Base-by-base conservation (phyloP, 1,140 invertebrate genomes). In the Goniozus legneri region DNA sequence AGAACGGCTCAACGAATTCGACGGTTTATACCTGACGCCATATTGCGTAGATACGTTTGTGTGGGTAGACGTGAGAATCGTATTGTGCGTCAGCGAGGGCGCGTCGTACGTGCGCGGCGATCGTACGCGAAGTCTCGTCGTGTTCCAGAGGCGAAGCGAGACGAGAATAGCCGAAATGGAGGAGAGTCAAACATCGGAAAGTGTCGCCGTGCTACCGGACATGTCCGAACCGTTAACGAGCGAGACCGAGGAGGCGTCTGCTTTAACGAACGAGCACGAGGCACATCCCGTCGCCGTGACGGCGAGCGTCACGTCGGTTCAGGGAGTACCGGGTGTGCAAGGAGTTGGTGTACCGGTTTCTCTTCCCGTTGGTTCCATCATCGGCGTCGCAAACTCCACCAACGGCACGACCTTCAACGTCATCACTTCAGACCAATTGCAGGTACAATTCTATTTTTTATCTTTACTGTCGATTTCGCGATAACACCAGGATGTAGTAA, bases 381-480 rank as follows among this genome's bases (percentile, higher is more conserved):
- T 90, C 58, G 83, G 86, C 31, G 78, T 80, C 40, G 66, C 77
- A 13, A 74, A 75, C 49, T 67, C 75, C 6, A 63, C 56, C 52
- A 71, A 73, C 46, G 83, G 84, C 15, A 84, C 86, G 32, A 84
- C 88, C 20, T 91, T 89, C 71, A 91, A 90, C 76, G 87, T 91
- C 60, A 90, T 91, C 67, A 88, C 87, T 8, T 84, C 86, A 7
- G 89, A 91, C 54, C 87, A 89, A 62, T 71, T 91, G 54, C 85
- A 87, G 65, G 79, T 80, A 56, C 24, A 27, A 27, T 10, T 27
- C 10, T 27, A 27, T 10, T 4, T 27, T 27, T 10, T 27, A 27
- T 27, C 10, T 6, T 27, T 27, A 27, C 24, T 27, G 10, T 27
- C 10, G 10, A 10, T 10, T n/a, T n/a, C n/a, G n/a, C n/a, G n/a